Evolutionary conservation across 2,888 invertebrate species (phyloP), one percentile per base, ranked within the genome.

Genomic region (Tuta absoluta): DNA sequence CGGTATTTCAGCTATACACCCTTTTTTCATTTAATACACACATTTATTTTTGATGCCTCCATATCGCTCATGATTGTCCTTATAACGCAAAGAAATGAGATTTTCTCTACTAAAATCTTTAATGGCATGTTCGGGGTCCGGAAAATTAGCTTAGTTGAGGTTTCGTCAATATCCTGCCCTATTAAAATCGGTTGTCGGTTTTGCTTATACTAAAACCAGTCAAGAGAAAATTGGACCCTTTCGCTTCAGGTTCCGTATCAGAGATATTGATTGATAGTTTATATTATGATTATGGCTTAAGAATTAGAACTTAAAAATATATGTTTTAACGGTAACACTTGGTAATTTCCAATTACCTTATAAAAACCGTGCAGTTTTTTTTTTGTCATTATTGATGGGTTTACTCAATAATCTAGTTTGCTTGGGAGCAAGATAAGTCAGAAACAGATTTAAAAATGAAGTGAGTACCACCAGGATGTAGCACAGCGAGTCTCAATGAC

Each of bases 91-190:
- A 17, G 19, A n/a, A 66, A 64, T 64, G 62, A 63, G 63, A 63
- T 66, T 62, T 64, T 63, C 51, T 45, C 53, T 59, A 45, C 23
- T 19, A 19, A 14, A 56, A 58, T 60, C 63, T 19, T 23, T 4
- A 33, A n/a, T 45, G 38, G 62, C 45, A 63, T 62, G 65, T 66
- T 65, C 49, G 41, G 67, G 64, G 64, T 37, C 62, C 65, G 68
- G 67, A 67, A 66, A 67, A 67, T 68, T 67, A 66, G 67, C 60
- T 53, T 64, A 53, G 48, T 38, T 28, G 38, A 7, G 41, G 19
- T 41, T 41, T n/a, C 24, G 45, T 11, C 21, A 23, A 60, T 53
- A 51, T 53, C 12, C 60, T 14, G 45, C 23, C 23, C 45, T 60
- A 41, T 45, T 45, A 60, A 60, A 24, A 60, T 17, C 57, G 61